These are phyloP conservation scores for Gallinago media DNA, from an alignment of 2,113 vertebrate species.

Conservation along the genomic window DNA sequence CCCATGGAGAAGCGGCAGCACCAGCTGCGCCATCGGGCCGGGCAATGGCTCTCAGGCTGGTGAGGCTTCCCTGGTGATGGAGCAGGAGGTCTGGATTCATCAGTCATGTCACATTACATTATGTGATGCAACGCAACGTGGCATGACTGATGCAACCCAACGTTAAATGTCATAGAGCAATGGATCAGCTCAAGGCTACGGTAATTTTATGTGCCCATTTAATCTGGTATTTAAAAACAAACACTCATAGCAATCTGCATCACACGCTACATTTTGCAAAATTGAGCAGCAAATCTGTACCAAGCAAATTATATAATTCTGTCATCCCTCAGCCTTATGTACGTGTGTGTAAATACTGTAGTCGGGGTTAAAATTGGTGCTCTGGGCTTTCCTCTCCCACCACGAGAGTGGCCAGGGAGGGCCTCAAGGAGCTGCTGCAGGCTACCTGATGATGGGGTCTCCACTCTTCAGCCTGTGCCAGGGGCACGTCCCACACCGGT, in stretches of 20 bases:
- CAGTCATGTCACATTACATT: conserved; percentile 71
- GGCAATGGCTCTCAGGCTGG: conserved; percentile 20
- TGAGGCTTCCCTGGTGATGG: conserved; percentile 41
- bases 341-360: background rate
- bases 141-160: conserved; percentile 70
- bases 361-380: background rate
- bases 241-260: conserved; percentile 67
- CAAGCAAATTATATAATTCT: conserved; percentile 51
- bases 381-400: background rate
- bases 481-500: no score
- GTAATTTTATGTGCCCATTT: conserved; percentile 71
- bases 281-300: conserved; percentile 67
- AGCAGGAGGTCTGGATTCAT: conserved; percentile 55
- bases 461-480: no score
- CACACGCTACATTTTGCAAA: conserved; percentile 69
- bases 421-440: fast-evolving
- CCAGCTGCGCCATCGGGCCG: background rate
- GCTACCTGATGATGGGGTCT: no score
- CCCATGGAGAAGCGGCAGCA: background rate
- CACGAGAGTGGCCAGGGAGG: fast-evolving
- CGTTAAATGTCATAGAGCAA: conserved; percentile 74
- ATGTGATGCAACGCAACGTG: conserved; percentile 25
- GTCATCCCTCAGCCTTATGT: conserved; percentile 4
- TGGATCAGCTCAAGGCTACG: conserved; percentile 70
- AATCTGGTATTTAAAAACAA: conserved; percentile 75